Evolutionary conservation across 1,140 invertebrate genomes (phyloP), one percentile per base, ranked within the genome.

Genomic region (Scylla paramamosain): DNA sequence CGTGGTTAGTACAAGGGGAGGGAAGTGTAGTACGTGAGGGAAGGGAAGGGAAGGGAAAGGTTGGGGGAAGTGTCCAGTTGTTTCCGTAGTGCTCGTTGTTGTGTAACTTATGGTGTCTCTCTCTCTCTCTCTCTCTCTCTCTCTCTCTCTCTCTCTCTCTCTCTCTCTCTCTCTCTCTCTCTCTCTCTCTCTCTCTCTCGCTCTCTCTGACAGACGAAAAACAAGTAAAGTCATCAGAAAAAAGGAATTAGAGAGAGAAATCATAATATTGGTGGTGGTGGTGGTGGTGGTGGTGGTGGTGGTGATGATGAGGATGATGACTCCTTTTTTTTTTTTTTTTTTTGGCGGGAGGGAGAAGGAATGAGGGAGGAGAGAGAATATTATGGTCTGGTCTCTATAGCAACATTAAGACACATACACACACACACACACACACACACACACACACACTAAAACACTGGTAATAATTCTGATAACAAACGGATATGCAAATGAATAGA

Each of bases 151-250:
- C 32, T 87, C 32, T 87, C 32, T 87, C 84, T 87, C 32, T 45
- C 29, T 87, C 29, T 87, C 86, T 87, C 39, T 87, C 39, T 32
- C 31, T 32, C 39, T 39, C 86, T 87, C 31, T 87, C 31, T 87
- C 31, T 87, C 86, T 87, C 31, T 87, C 86, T 87, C 86, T 87
- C 86, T 87, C 31, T 87, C 39, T 39, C 86, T 39, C 86, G 4
- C 86, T 39, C 31, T 87, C 39, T 87, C 39, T 77, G 7, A 16
- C 67, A n/a, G 39, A 59, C 12, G 20, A 16, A 59, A 59, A 59
- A 12, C 52, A 59, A 59, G 10, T 2, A 20, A 59, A 16, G 10
- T 12, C 1, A 59, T 16, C 1, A 59, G 10, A 20, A 59, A 59
- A 59, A 59, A 77, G n/a, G 67, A 77, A 77, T 77, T 1, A n/a